A percentile compares a stretch with the other conserved stretches of the same genome.
Evolutionary conservation across 2,888 invertebrate species (phyloP).

Genomic region (Ypsolopha sequella): DNA sequence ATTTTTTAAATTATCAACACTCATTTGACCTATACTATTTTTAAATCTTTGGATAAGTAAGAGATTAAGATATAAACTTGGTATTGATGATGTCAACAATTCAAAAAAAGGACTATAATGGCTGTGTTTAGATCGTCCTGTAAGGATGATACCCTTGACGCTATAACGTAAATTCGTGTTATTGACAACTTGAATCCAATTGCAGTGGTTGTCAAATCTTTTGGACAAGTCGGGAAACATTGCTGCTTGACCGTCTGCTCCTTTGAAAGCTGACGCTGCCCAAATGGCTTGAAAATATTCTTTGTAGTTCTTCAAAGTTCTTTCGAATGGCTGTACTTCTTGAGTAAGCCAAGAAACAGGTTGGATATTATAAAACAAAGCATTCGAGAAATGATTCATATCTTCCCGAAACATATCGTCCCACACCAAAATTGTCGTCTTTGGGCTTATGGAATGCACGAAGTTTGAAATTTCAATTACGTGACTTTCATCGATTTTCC

Average conservation of each 20-base stretch:
- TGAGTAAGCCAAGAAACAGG: conserved; percentile 78
- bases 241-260: conserved; percentile 71
- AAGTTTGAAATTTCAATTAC: conserved; percentile 63
- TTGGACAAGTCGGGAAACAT: conserved; percentile 68
- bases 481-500: conserved; percentile 74
- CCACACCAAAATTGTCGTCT: conserved; percentile 79
- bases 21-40: too few relatives aligned
- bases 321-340: conserved; percentile 28
- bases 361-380: conserved; percentile 19
- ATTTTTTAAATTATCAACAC: too few relatives aligned
- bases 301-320: conserved; percentile 28
- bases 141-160: conserved; percentile 76
- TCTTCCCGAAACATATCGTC: conserved; percentile 81
- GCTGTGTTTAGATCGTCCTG: conserved; percentile 80
- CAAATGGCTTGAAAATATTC: conserved; percentile 76
- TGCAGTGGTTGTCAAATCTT: conserved; percentile 78
- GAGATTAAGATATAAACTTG: conserved; percentile 73
- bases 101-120: conserved; percentile 77
- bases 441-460: conserved; percentile 54
- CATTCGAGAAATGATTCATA: not conserved
- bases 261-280: conserved; percentile 90
- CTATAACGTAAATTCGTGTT: conserved; percentile 30
- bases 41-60: conserved; percentile 31
- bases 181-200: conserved; percentile 75
- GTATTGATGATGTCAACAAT: conserved; percentile 71